A percentile compares a stretch with the other conserved stretches of the same genome.
These are phyloP conservation scores for Dasyprocta punctata DNA, from an alignment of 2,113 vertebrate species.

Conservation along the genomic window DNA sequence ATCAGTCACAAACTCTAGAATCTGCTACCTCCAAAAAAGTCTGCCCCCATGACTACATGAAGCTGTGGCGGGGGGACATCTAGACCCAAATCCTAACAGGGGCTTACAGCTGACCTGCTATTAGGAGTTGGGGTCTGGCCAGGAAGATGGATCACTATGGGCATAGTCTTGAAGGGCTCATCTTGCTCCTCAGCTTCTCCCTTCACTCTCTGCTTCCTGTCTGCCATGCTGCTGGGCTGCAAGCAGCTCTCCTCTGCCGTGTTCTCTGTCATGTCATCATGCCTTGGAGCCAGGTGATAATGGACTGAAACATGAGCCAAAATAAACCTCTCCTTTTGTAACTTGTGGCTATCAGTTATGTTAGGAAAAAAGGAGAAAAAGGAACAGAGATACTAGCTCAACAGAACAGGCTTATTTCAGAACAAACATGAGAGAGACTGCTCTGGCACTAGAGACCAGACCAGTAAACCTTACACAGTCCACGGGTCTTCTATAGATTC, in stretches of 20 bases:
- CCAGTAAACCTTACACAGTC: background rate
- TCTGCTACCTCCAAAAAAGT: no score
- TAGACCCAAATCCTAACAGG: background rate
- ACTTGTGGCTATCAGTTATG: background rate
- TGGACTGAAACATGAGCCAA: background rate
- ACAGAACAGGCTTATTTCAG: background rate
- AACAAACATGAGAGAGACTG: background rate
- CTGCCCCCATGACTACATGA: no score
- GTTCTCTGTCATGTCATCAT: background rate
- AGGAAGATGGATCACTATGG: background rate
- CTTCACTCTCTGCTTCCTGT: background rate
- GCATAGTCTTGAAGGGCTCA: background rate
- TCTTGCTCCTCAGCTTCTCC: background rate
- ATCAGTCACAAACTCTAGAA: no score
- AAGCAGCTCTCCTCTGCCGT: background rate
- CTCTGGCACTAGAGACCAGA: background rate
- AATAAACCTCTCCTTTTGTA: background rate
- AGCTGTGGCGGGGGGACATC: no score
- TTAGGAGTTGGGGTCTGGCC: background rate
- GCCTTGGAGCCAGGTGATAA: background rate
- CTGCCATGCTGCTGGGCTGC: background rate
- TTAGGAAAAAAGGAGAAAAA: background rate
- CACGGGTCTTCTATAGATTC: background rate
- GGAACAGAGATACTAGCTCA: background rate
- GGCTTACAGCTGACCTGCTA: background rate